Evolutionary conservation across 2,888 invertebrate species (phyloP).

Genomic region (Protophormia terraenovae): DNA sequence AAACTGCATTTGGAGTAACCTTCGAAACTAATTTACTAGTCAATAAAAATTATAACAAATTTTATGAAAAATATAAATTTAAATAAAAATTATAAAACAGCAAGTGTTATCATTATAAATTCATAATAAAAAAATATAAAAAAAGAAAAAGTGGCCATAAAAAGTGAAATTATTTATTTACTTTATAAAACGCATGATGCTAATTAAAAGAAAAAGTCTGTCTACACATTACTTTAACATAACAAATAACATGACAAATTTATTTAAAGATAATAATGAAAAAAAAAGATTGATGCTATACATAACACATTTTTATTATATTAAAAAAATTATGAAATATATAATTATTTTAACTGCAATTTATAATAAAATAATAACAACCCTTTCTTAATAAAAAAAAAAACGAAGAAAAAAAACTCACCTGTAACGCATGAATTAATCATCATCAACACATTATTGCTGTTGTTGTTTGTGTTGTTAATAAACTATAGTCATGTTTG

Average conservation of each 20-base stretch:
- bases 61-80: neutral
- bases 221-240: neutral
- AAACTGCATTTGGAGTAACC: slow-evolving; percentile 52
- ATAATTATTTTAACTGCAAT: slow-evolving; percentile 11
- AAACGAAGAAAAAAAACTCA: slow-evolving; percentile 29
- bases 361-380: slow-evolving; percentile 4
- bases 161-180: slow-evolving; percentile 53
- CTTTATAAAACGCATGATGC: neutral
- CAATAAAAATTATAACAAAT: neutral
- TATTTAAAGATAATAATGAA: neutral
- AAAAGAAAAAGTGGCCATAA: slow-evolving; percentile 8
- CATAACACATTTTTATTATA: neutral
- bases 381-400: neutral
- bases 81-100: neutral
- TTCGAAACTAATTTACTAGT: slow-evolving; percentile 33
- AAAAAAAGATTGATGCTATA: neutral
- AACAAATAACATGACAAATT: neutral
- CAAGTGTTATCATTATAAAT: neutral
- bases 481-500: neutral
- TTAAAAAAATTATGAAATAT: slow-evolving; percentile 26
- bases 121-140: neutral
- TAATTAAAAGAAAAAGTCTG: slow-evolving; percentile 22
- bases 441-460: slow-evolving; percentile 34
- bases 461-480: slow-evolving; percentile 18
- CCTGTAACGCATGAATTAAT: slow-evolving; percentile 58